Percentiles rank a stretch among this genome's conserved stretches.
phyloP scores from a whole-genome alignment of 2,888 invertebrate species.

The Periphyllus acericola region DNA sequence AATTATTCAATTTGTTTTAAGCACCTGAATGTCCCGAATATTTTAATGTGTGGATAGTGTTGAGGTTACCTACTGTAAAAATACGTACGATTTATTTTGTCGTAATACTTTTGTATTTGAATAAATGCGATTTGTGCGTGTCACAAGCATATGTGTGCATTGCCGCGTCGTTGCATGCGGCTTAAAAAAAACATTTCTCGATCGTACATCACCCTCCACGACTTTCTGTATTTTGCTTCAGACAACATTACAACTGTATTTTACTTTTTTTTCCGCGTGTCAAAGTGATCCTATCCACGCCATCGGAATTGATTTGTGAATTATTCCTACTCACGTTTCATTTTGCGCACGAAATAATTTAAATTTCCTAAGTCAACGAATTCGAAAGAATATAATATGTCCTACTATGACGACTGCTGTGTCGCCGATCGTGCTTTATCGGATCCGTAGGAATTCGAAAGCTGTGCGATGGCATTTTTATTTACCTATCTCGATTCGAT shows the following conservation, averaged over 20 bases:
- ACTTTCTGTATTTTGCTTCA: background rate
- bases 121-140: slow-evolving; percentile 54
- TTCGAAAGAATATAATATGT: background rate
- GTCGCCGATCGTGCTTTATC: slow-evolving; percentile 36
- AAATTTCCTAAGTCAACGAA: slow-evolving; percentile 36
- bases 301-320: slow-evolving; percentile 46
- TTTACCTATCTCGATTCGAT: background rate
- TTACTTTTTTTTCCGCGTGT: slow-evolving; percentile 2
- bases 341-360: slow-evolving; percentile 53
- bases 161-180: slow-evolving; percentile 30
- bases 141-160: slow-evolving; percentile 20
- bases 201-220: slow-evolving; percentile 13
- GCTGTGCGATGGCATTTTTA: background rate
- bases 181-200: slow-evolving; percentile 30
- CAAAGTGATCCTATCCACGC: slow-evolving; percentile 47
- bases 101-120: slow-evolving; percentile 20
- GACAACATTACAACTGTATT: slow-evolving; percentile 14
- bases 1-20: background rate
- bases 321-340: slow-evolving; percentile 55
- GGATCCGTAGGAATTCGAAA: slow-evolving; percentile 13
- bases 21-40: background rate
- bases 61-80: background rate
- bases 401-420: background rate
- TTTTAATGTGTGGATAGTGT: background rate
- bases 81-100: background rate